Evolutionary conservation across 2,797 vertebrate species (phyloP), one percentile per base, ranked within the genome.

Genomic region (Astyanax mexicanus): DNA sequence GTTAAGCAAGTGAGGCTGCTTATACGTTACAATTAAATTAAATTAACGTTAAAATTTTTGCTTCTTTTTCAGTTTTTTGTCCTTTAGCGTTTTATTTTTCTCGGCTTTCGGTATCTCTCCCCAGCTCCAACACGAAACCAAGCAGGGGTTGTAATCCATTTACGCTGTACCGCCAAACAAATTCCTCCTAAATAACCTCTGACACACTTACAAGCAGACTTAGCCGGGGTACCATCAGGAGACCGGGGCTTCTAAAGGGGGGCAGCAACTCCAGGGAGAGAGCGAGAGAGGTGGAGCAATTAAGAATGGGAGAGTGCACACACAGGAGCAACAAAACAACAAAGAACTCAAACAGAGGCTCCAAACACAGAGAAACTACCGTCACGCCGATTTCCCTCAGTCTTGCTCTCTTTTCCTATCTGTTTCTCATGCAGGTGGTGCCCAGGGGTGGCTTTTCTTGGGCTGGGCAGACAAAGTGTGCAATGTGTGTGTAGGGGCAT

Each of bases 341-440:
- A 72, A 78, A 64, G 65, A 64, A 45, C 42, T 66, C 21, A 65
- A 78, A 35, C 67, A 55, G 49, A 44, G 51, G 42, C 51, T 40
- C 35, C n/a, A 23, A 66, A 74, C 45, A 67, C 32, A 79, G 80
- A 84, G 80, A 90, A 57, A 91, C 84, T 90, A 85, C 86, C 82
- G 88, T 89, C 86, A 90, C 87, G 81, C 85, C 78, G 84, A 87
- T 90, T 90, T 86, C 86, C 45, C 83, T 61, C 57, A 10, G 29
- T 37, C 84, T 88, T 82, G 85, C 35, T 67, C 21, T 72, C 44
- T 47, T 21, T 74, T 37, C 19, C 68, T 19, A 8, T 65, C 87
- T 89, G 84, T 89, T 89, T 86, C 91, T 92, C 88, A 84, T 84
- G 88, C 91, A 94, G 93, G 94, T 95, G 94, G 89, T 84, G 88